phyloP scores from a whole-genome alignment of 1,140 invertebrate species.

The Eupeodes corollae region DNA sequence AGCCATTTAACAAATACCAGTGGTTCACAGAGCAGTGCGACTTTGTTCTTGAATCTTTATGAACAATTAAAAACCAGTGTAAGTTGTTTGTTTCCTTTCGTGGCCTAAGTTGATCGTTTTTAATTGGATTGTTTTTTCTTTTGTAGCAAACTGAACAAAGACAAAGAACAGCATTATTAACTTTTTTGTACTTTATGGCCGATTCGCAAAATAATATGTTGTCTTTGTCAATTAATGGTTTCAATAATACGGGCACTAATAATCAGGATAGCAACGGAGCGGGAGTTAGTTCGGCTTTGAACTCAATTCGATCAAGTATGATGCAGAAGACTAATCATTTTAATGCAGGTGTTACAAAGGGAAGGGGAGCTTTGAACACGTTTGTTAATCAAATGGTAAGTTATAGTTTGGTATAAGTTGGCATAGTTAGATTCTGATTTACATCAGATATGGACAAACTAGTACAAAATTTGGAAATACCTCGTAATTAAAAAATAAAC shows the following conservation, averaged over 20 bases:
- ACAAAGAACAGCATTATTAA: slow-evolving; percentile 10
- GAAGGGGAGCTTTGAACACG: neutral
- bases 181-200: slow-evolving; percentile 14
- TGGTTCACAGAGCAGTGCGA: slow-evolving; percentile 2
- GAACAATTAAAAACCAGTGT: slow-evolving; percentile 13
- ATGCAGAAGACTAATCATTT: neutral
- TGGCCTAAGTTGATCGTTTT: neutral
- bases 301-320: slow-evolving; percentile 4
- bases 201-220: slow-evolving; percentile 7
- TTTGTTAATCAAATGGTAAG: neutral
- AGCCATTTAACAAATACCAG: slow-evolving; percentile 10
- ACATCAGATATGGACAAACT: too few relatives aligned
- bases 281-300: slow-evolving; percentile 1
- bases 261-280: neutral
- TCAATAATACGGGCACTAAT: neutral
- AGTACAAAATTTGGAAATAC: too few relatives aligned
- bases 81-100: neutral
- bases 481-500: too few relatives aligned
- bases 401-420: too few relatives aligned
- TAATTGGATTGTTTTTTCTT: neutral
- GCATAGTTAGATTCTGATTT: too few relatives aligned
- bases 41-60: slow-evolving; percentile 9
- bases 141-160: slow-evolving; percentile 6
- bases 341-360: too few relatives aligned
- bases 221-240: slow-evolving; percentile 1